phyloP scores from a whole-genome alignment of 2,113 vertebrate species.

The Myiozetetes cayanensis region DNA sequence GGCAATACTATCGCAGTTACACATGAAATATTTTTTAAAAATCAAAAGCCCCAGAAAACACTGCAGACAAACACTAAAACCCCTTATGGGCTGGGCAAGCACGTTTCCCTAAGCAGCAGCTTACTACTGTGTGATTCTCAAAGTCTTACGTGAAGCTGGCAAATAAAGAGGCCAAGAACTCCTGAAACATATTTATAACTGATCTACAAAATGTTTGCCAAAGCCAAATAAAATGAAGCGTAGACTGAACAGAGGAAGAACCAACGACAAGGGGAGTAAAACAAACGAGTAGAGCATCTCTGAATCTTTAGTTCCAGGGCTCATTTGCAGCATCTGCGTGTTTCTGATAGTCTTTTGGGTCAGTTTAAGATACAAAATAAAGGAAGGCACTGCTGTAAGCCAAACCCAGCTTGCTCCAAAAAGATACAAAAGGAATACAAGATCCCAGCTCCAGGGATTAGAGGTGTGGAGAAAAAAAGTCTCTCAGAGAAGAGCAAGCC shows the following conservation, averaged over 20 bases:
- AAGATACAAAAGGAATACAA: neutral
- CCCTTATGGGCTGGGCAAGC: neutral
- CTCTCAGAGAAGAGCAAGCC: rapidly evolving
- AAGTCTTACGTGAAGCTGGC: neutral
- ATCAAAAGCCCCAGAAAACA: neutral
- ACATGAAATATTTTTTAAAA: neutral
- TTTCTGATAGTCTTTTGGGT: neutral
- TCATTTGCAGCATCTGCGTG: neutral
- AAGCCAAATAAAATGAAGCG: neutral
- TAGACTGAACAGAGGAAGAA: neutral
- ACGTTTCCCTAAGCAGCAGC: neutral
- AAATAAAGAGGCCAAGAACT: neutral
- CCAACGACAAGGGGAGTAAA: neutral
- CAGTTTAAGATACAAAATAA: neutral
- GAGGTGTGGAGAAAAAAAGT: neutral
- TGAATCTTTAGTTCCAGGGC: neutral
- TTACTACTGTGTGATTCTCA: neutral
- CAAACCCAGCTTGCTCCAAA: neutral
- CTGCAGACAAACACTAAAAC: neutral
- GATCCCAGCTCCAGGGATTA: neutral
- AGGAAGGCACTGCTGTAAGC: neutral
- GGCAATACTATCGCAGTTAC: neutral
- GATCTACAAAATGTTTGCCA: neutral
- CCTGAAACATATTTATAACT: neutral
- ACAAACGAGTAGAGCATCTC: neutral